Conservation (phyloP, 2,113 vertebrate genomes). For the Myrmecobius fasciatus region DNA sequence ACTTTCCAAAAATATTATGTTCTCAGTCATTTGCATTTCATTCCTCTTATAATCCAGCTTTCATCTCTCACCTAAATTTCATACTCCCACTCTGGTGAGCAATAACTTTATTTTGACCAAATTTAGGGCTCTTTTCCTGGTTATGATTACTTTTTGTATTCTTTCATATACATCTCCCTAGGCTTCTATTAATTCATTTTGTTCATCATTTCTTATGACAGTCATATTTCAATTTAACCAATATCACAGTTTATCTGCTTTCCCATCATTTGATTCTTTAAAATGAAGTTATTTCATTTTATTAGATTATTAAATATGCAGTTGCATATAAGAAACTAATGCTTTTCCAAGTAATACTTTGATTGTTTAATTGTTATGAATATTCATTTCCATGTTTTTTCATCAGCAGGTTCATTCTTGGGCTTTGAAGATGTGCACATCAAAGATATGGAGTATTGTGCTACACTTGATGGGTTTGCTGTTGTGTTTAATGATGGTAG, state of each 20-base stretch:
- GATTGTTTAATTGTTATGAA: conserved; percentile 19
- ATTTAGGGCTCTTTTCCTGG: background rate
- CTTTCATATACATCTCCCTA: background rate
- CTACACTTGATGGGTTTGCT: conserved; percentile 95
- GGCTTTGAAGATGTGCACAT: conserved; percentile 92
- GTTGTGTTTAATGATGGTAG: conserved; percentile 96
- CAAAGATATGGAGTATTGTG: conserved; percentile 95
- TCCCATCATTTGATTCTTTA: background rate
- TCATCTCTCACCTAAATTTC: background rate
- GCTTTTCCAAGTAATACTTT: conserved; percentile 16
- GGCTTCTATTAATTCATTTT: background rate
- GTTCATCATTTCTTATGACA: background rate
- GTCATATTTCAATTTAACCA: background rate
- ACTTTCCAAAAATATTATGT: background rate
- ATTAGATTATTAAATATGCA: background rate
- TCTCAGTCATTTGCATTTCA: background rate
- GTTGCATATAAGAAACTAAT: background rate
- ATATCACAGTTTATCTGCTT: background rate
- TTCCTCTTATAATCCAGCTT: background rate
- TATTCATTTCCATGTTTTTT: conserved; percentile 60
- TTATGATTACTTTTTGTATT: background rate
- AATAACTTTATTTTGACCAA: background rate
- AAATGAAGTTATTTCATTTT: conserved; percentile 16
- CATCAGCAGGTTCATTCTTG: conserved; percentile 90
- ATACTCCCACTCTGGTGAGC: background rate